Base-by-base conservation (phyloP, 2,797 vertebrate species). In the Enteromius radiatus region DNA sequence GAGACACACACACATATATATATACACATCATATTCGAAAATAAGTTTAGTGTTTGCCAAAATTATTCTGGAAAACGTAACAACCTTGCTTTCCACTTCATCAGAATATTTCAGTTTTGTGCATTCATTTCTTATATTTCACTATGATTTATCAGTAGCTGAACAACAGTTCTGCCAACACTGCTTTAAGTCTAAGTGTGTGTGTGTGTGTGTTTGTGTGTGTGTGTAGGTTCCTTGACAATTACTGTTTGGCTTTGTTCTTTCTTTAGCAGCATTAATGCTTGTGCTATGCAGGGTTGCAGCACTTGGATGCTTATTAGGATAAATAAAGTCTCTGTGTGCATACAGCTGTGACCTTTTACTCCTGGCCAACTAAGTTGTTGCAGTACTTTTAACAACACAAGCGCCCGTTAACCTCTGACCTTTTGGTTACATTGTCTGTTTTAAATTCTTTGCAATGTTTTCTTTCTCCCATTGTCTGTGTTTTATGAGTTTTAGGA, bases 261-360 rank as follows among this genome's bases (percentile, higher is more conserved):
- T 38, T 59, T 61, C 2, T 17, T 65, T 65, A 65, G 59, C 43
- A 73, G 43, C 79, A 65, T 36, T 65, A 64, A 65, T 45, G 17
- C 28, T 15, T 63, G 56, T 49, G 70, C 23, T 74, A 33, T 28
- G 17, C 59, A 52, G 70, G 15, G 8, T n/a, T 26, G 54, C 5
- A 0, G 56, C 14, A 65, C n/a, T 26, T 74, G 45, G 49, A 38
- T 1, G n/a, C 10, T 74, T 15, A 81, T 81, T 74, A 81, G 31
- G 43, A 74, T 73, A 61, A 38, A 65, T 19, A 74, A 64, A 81
- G 28, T 74, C 1, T 73, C 21, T 41, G 59, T 74, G 21, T 65
- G 59, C 43, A 74, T 54, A 26, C 28, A 2, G 19, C 23, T 47
- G 9, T 81, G 80, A 81, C 70, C 80, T 81, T 81, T 63, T 26